phyloP scores from a whole-genome alignment of 2,797 vertebrate species.

The Vultur gryphus region DNA sequence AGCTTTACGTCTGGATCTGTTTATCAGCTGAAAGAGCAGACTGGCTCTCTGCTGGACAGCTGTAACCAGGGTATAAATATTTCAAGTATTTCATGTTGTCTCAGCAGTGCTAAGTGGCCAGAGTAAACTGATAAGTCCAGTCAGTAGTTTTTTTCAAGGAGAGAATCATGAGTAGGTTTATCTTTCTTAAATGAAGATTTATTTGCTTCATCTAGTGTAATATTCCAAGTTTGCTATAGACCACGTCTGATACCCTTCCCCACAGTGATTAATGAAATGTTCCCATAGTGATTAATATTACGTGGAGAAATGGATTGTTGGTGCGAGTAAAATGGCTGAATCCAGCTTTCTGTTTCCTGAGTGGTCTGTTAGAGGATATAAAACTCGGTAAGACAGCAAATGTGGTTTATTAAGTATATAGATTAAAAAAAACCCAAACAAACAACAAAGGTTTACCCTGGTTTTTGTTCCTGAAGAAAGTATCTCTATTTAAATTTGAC shows the following conservation, averaged over 20 bases:
- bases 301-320: rapidly evolving
- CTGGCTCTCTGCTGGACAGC: not conserved
- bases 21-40: not conserved
- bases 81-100: not conserved
- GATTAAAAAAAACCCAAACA: not conserved
- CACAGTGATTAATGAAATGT: not conserved
- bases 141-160: not conserved
- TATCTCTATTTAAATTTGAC: not conserved
- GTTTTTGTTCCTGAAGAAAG: not conserved
- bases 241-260: not conserved
- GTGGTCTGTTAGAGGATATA: not conserved
- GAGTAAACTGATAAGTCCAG: not conserved
- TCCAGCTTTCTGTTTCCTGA: not conserved
- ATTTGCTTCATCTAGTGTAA: not conserved
- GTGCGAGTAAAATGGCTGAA: not conserved
- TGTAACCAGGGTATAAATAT: not conserved
- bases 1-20: not conserved
- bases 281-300: not conserved
- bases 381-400: not conserved
- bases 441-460: not conserved
- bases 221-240: not conserved
- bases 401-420: not conserved
- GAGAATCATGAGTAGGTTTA: not conserved
- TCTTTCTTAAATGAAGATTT: not conserved
- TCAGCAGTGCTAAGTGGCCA: not conserved